Evolutionary conservation across 2,113 vertebrate species (phyloP).

Genomic region (Pedionomus torquatus): DNA sequence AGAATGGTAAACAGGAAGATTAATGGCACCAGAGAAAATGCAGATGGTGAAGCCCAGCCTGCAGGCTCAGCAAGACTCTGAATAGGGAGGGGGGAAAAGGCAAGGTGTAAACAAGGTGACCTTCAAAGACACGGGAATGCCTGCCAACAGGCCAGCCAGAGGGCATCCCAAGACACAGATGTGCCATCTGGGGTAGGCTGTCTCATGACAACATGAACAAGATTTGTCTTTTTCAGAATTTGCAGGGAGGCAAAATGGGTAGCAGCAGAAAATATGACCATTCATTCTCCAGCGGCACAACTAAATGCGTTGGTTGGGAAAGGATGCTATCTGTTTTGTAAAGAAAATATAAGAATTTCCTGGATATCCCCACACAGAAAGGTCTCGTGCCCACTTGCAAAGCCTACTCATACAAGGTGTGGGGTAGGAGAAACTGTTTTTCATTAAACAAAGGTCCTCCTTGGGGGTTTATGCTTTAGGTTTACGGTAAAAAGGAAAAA

Average conservation of each 20-base stretch:
- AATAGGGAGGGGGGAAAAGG: not conserved
- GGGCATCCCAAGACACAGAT: slow-evolving; percentile 49
- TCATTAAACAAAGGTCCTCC: slow-evolving; percentile 17
- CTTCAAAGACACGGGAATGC: slow-evolving; percentile 46
- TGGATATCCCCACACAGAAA: not conserved
- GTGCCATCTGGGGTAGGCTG: slow-evolving; percentile 60
- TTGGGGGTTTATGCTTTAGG: not conserved
- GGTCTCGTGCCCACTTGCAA: not conserved
- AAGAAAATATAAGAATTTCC: not conserved
- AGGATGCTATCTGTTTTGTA: not conserved
- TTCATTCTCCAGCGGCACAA: not conserved
- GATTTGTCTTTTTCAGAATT: slow-evolving; percentile 32
- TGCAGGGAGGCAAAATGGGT: not conserved
- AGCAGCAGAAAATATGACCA: not conserved
- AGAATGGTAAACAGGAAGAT: slow-evolving; percentile 67
- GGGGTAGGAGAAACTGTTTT: slow-evolving; percentile 14
- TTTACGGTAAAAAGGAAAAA: not conserved
- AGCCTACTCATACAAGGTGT: not conserved
- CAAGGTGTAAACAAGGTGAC: slow-evolving; percentile 46
- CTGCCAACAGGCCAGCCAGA: slow-evolving; percentile 53
- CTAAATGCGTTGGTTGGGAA: not conserved
- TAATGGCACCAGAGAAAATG: slow-evolving; percentile 68
- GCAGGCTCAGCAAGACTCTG: slow-evolving; percentile 67
- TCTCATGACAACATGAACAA: slow-evolving; percentile 19
- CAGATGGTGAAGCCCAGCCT: slow-evolving; percentile 69